phyloP scores from a whole-genome alignment of 2,797 vertebrate species.

The Staurois parvus region DNA sequence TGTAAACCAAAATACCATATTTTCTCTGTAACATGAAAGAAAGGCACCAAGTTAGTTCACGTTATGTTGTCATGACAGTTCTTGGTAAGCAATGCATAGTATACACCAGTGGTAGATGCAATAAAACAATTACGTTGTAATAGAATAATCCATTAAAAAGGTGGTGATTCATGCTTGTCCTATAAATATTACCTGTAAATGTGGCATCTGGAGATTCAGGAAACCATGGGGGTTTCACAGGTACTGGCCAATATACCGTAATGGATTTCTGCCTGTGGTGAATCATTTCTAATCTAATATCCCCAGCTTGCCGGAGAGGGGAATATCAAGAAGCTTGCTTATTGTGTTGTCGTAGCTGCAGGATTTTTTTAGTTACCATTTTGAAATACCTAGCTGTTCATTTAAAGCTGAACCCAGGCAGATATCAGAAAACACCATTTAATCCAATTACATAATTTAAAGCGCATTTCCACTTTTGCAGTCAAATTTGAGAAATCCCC shows the following conservation, averaged over 20 bases:
- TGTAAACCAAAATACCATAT: too few species aligned
- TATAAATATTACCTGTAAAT: neutral
- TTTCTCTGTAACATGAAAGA: too few species aligned
- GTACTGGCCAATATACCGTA: slow-evolving; percentile 24
- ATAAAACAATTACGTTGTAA: slow-evolving; percentile 15
- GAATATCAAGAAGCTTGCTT: neutral
- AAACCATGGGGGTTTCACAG: slow-evolving; percentile 13
- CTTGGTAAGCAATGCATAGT: neutral
- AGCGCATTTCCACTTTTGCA: too few species aligned
- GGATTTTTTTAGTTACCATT: too few species aligned
- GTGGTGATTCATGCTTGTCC: slow-evolving; percentile 17
- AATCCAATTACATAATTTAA: too few species aligned
- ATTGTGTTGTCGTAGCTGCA: neutral
- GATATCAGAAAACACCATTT: too few species aligned
- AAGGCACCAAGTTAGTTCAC: too few species aligned
- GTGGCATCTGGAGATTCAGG: slow-evolving; percentile 1
- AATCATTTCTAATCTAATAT: slow-evolving; percentile 18
- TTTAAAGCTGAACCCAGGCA: too few species aligned
- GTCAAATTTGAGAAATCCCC: too few species aligned
- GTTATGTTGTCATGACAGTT: too few species aligned
- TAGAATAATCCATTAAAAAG: slow-evolving; percentile 13
- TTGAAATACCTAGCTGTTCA: too few species aligned
- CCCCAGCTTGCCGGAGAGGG: neutral
- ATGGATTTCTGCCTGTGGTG: slow-evolving; percentile 18
- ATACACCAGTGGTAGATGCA: neutral